phyloP scores from a whole-genome alignment of 2,888 invertebrate species.

The Apodemia mormo region DNA sequence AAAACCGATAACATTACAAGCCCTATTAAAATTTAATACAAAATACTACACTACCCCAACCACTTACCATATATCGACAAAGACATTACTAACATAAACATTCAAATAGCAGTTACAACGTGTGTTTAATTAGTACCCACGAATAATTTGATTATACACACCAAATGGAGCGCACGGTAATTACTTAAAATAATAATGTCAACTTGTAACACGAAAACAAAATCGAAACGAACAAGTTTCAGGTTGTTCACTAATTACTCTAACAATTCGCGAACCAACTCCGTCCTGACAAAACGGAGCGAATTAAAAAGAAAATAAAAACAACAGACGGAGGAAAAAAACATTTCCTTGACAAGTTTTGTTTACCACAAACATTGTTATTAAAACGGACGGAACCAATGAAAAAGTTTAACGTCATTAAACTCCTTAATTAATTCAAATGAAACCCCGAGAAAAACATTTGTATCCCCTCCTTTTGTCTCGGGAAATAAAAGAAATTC shows the following conservation, averaged over 20 bases:
- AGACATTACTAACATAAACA: not conserved
- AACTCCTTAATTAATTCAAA: conserved; percentile 81
- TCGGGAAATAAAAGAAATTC: conserved; percentile 58
- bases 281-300: conserved; percentile 61
- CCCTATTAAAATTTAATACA: not conserved
- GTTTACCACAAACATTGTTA: conserved; percentile 81
- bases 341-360: conserved; percentile 80
- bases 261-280: conserved; percentile 66
- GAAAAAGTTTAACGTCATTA: conserved; percentile 78
- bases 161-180: conserved; percentile 6
- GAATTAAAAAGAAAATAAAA: conserved; percentile 68
- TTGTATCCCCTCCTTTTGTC: conserved; percentile 70
- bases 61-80: not conserved
- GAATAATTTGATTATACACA: conserved; percentile 6
- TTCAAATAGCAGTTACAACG: not conserved
- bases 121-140: not conserved
- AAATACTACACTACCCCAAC: not conserved
- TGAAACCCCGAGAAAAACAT: conserved; percentile 76
- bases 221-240: conserved; percentile 75
- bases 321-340: conserved; percentile 66
- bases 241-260: conserved; percentile 62
- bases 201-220: conserved; percentile 66
- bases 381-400: conserved; percentile 46
- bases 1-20: too few relatives aligned
- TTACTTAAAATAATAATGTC: conserved; percentile 48